Percentiles rank a stretch among this genome's conserved stretches.
Evolutionary conservation across 37 sponge, comb jelly and placozoan genomes (phyloP).

Genomic region (Halisarca cf. caerulea): DNA sequence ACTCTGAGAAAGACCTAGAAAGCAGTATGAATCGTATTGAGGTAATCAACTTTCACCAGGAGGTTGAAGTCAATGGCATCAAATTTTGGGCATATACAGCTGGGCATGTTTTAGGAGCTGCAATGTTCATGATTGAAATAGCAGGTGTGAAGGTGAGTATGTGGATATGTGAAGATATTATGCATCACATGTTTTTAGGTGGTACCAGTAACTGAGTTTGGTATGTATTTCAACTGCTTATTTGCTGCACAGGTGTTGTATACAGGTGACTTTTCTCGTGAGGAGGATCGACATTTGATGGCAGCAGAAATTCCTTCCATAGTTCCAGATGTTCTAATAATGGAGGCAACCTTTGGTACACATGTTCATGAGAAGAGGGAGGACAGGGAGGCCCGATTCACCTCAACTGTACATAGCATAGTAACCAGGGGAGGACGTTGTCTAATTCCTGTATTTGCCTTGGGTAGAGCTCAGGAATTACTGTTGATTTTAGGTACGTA

Average conservation of each 20-base stretch:
- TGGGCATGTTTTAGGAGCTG: constrained; percentile 98
- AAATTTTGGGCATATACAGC: constrained; percentile 97
- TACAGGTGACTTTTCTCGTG: constrained; percentile 97
- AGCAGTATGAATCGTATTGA: constrained; percentile 96
- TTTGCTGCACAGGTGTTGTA: constrained; percentile 59
- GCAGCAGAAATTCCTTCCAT: constrained; percentile 93
- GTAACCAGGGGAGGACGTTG: constrained; percentile 96
- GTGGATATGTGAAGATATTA: neutral
- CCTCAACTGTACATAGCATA: constrained; percentile 88
- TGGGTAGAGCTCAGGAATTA: constrained; percentile 97
- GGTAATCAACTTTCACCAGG: constrained; percentile 96
- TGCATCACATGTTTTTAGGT: neutral
- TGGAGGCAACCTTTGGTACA: constrained; percentile 96
- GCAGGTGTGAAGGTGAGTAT: constrained; percentile 90
- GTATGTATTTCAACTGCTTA: neutral
- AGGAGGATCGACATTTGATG: constrained; percentile 96
- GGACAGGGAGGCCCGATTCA: constrained; percentile 88
- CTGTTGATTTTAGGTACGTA: constrained; percentile 83
- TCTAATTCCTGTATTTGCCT: constrained; percentile 98
- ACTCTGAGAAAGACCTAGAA: constrained; percentile 96
- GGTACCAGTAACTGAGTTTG: neutral
- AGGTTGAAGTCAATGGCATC: constrained; percentile 92
- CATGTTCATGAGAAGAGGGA: constrained; percentile 94
- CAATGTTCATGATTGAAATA: constrained; percentile 99
- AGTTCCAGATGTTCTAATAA: constrained; percentile 88